Evolutionary conservation across 2,888 invertebrate genomes (phyloP).

Genomic region (Drosophila gaucha): DNA sequence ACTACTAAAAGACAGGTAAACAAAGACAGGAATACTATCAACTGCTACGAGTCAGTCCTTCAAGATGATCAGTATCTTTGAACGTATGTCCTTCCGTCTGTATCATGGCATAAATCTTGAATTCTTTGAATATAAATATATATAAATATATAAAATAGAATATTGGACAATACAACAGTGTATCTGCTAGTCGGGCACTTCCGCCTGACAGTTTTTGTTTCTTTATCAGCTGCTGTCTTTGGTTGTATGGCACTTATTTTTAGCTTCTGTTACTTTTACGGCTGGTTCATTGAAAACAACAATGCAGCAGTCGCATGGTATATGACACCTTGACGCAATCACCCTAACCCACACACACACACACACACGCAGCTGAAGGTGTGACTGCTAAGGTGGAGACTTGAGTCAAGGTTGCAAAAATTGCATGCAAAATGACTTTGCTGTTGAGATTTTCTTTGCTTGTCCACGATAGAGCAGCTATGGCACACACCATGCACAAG

Average conservation of each 20-base stretch:
- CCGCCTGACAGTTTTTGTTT: neutral
- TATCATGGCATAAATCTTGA: too few species aligned
- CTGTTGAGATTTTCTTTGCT: slow-evolving; percentile 65
- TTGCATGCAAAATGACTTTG: slow-evolving; percentile 72
- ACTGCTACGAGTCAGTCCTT: too few species aligned
- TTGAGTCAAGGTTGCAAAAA: slow-evolving; percentile 68
- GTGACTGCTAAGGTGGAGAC: slow-evolving; percentile 43
- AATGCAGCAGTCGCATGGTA: slow-evolving; percentile 24
- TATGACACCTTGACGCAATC: slow-evolving; percentile 29
- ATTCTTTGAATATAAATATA: too few species aligned
- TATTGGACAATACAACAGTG: too few species aligned
- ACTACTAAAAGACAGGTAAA: too few species aligned
- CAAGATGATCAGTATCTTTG: too few species aligned
- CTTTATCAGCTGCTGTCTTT: slow-evolving; percentile 14
- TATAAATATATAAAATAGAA: too few species aligned
- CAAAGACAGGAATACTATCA: too few species aligned
- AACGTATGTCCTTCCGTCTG: too few species aligned
- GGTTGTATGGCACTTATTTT: slow-evolving; percentile 43
- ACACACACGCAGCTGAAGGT: slow-evolving; percentile 1
- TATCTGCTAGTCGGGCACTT: neutral
- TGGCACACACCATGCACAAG: slow-evolving; percentile 11
- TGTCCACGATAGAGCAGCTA: slow-evolving; percentile 58
- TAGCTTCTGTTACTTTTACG: slow-evolving; percentile 30
- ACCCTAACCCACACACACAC: slow-evolving; percentile 3
- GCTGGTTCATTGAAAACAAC: slow-evolving; percentile 41